Conservation (phyloP, 2,113 vertebrate genomes). For the Paramormyrops kingsleyae region DNA sequence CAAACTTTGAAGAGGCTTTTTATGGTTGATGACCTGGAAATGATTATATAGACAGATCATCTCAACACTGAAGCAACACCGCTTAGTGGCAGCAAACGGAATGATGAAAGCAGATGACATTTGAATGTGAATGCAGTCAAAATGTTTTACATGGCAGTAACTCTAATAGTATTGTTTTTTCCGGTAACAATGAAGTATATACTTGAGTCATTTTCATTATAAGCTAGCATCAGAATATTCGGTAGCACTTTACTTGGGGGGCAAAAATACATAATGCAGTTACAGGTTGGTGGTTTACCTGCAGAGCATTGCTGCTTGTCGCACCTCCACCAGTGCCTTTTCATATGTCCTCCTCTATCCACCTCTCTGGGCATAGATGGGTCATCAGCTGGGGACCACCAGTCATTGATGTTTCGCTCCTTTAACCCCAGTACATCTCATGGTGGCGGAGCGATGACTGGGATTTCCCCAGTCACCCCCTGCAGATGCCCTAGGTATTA, state of each 20-base stretch:
- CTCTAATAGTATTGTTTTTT: neutral
- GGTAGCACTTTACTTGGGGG: neutral
- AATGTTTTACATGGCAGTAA: neutral
- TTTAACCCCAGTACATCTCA: too few relatives aligned
- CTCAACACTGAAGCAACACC: neutral
- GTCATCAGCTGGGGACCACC: too few relatives aligned
- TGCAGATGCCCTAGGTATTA: too few relatives aligned
- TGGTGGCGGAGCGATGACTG: too few relatives aligned
- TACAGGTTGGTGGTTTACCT: too few relatives aligned
- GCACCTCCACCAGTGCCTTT: too few relatives aligned
- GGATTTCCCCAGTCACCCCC: too few relatives aligned
- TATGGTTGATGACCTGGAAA: neutral
- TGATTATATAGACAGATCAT: neutral
- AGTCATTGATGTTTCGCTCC: too few relatives aligned
- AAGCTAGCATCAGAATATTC: neutral
- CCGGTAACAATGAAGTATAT: neutral
- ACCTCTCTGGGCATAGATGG: too few relatives aligned
- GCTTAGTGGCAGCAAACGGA: neutral
- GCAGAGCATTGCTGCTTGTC: too few relatives aligned
- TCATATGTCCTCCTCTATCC: too few relatives aligned
- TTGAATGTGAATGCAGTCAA: neutral
- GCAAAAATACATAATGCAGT: too few relatives aligned
- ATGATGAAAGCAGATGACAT: neutral
- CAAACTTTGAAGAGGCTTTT: neutral
- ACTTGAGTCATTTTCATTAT: neutral